Conservation (phyloP, 2,888 invertebrate genomes). For the Brachyptera risi region DNA sequence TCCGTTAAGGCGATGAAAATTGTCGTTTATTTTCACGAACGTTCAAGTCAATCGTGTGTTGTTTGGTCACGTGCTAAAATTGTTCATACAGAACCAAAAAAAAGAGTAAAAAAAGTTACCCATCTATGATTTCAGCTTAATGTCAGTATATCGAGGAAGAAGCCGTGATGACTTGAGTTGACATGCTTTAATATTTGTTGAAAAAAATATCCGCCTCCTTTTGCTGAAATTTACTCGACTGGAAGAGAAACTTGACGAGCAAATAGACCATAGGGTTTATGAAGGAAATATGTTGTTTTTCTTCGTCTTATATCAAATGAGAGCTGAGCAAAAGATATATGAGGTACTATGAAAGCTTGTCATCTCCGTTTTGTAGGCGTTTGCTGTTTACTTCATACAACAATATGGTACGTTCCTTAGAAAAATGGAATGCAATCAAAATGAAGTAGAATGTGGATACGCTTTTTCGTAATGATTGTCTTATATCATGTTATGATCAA, state of each 20-base stretch:
- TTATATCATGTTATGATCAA: too few relatives aligned
- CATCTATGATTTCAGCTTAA: background rate
- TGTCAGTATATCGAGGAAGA: background rate
- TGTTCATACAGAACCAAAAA: background rate
- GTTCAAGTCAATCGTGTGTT: too few relatives aligned
- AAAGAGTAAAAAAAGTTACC: background rate
- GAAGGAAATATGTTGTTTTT: constrained; percentile 2
- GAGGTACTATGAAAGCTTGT: background rate
- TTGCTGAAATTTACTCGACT: constrained; percentile 6
- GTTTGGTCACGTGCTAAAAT: background rate
- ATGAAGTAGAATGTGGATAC: too few relatives aligned
- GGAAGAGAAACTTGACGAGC: background rate
- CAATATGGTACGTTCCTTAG: too few relatives aligned
- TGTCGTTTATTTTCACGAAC: too few relatives aligned
- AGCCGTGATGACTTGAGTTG: background rate
- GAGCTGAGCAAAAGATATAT: constrained; percentile 6
- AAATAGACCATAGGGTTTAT: background rate
- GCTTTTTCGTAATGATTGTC: too few relatives aligned
- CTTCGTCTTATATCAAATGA: constrained; percentile 6
- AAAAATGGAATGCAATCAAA: too few relatives aligned
- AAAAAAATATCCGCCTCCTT: constrained; percentile 1
- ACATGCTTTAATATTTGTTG: background rate
- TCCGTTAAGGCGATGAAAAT: too few relatives aligned
- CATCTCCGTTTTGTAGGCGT: background rate
- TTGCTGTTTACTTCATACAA: background rate